These are phyloP conservation scores for Amphipyra tragopoginis DNA, from an alignment of 2,888 invertebrate genomes.

Conservation along the genomic window DNA sequence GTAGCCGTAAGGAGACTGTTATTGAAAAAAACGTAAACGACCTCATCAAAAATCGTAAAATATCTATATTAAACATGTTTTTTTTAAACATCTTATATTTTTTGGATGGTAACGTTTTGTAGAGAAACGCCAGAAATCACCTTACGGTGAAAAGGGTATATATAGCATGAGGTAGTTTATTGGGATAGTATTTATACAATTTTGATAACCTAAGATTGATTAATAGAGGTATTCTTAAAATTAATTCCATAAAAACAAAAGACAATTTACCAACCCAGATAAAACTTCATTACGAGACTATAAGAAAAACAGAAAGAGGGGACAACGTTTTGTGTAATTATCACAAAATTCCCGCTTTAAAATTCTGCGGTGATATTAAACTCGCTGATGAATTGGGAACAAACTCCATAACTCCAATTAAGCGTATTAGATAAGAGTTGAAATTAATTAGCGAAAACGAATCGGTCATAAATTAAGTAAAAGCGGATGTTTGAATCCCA, in stretches of 20 bases:
- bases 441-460: constrained; percentile 82
- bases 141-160: no score
- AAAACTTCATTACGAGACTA: not conserved
- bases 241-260: not conserved
- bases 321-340: constrained; percentile 39
- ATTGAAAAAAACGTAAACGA: no score
- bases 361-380: constrained; percentile 67
- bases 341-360: constrained; percentile 47
- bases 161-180: no score
- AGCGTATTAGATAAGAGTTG: constrained; percentile 77
- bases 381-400: constrained; percentile 70
- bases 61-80: no score
- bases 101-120: no score
- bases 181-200: no score
- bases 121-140: no score
- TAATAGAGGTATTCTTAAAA: no score
- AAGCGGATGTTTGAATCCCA: constrained; percentile 67
- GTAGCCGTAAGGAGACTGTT: no score
- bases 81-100: no score
- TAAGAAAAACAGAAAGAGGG: constrained; percentile 16
- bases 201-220: no score
- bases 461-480: constrained; percentile 76
- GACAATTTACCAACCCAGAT: not conserved
- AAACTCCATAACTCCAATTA: constrained; percentile 77
- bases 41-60: no score